Evolutionary conservation across 2,113 vertebrate genomes (phyloP).

Genomic region (Hyaena hyaena): DNA sequence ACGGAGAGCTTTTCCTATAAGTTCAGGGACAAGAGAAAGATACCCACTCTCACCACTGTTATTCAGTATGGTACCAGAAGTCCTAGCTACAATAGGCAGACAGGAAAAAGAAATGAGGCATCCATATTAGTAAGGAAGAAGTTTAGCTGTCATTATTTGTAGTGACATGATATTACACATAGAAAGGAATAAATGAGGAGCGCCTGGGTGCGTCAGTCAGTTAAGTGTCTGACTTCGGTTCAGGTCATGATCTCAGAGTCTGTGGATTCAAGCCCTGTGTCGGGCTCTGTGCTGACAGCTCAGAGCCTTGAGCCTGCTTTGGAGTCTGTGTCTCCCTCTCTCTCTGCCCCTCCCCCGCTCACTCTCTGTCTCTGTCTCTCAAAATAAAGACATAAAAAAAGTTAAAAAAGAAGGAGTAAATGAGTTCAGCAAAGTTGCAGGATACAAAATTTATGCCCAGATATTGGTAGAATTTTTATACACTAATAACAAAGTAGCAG

Average conservation of each 20-base stretch:
- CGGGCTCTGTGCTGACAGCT: too few relatives aligned
- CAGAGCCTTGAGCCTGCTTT: too few relatives aligned
- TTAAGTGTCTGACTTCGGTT: too few relatives aligned
- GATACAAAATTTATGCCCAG: background rate
- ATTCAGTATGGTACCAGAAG: background rate
- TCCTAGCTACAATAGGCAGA: background rate
- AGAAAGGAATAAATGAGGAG: background rate
- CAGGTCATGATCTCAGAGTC: too few relatives aligned
- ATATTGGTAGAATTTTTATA: background rate
- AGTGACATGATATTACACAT: background rate
- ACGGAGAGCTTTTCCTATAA: background rate
- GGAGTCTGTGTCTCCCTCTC: too few relatives aligned
- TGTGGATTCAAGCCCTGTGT: too few relatives aligned
- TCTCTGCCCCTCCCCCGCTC: too few relatives aligned
- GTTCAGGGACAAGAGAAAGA: background rate
- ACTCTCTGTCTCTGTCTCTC: too few relatives aligned
- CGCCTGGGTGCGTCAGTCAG: too few relatives aligned
- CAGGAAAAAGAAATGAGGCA: background rate
- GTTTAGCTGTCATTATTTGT: background rate
- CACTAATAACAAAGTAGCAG: background rate
- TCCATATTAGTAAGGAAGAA: background rate
- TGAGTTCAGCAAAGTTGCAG: background rate
- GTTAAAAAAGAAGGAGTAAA: background rate
- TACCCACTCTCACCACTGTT: background rate
- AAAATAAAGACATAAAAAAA: too few relatives aligned